phyloP scores from a whole-genome alignment of 92 coral and sea anemone species.

The Pocillopora meandrina region DNA sequence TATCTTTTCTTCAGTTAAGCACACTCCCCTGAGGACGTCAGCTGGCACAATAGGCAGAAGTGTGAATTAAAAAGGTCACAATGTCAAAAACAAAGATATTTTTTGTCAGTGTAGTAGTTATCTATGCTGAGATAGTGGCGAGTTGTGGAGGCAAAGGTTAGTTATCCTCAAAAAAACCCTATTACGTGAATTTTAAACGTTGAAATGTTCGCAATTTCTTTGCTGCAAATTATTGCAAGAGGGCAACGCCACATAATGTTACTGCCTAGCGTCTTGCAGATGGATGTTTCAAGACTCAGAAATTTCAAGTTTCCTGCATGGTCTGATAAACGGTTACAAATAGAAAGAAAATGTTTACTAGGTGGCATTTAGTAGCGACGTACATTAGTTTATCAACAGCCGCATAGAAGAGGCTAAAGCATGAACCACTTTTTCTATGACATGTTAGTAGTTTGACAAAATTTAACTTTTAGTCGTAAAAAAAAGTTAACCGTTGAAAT shows the following conservation, averaged over 20 bases:
- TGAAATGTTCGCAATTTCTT: neutral
- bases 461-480: too few relatives aligned
- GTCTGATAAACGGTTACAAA: too few relatives aligned
- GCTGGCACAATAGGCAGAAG: neutral
- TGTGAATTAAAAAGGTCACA: neutral
- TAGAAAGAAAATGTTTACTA: too few relatives aligned
- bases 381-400: too few relatives aligned
- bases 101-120: constrained; percentile 9
- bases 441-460: too few relatives aligned
- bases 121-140: constrained; percentile 4
- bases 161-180: neutral
- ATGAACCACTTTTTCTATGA: too few relatives aligned
- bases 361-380: too few relatives aligned
- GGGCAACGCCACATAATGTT: neutral
- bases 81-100: neutral
- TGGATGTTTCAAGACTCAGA: too few relatives aligned
- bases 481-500: too few relatives aligned
- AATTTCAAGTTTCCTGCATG: too few relatives aligned
- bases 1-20: neutral
- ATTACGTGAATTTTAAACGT: neutral
- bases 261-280: neutral
- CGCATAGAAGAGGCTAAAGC: too few relatives aligned
- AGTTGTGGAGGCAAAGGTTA: constrained; percentile 23
- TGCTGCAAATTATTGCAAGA: neutral
- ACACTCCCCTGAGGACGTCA: neutral